A percentile compares a stretch with the other conserved stretches of the same genome.
phyloP scores from a whole-genome alignment of 2,797 vertebrate genomes.

The Xiphorhynchus erythropygius region DNA sequence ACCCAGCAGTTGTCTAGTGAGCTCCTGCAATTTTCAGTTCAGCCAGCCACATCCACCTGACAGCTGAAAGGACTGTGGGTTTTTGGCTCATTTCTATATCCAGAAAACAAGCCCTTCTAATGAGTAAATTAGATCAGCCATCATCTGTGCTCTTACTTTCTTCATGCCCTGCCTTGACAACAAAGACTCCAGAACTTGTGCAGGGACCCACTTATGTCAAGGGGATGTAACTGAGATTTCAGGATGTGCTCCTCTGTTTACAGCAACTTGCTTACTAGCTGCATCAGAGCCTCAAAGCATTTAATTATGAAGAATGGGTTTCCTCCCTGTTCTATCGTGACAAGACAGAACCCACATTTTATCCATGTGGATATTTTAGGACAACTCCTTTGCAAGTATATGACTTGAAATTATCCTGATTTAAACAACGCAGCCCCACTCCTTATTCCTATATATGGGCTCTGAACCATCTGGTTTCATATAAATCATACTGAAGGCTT shows the following conservation, averaged over 20 bases:
- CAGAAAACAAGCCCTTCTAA: not conserved
- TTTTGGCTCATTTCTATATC: not conserved
- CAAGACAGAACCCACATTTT: not conserved
- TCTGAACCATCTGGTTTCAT: not conserved
- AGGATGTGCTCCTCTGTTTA: not conserved
- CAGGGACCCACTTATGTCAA: not conserved
- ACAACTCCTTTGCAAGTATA: not conserved
- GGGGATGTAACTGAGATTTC: not conserved
- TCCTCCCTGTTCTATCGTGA: not conserved
- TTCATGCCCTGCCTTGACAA: not conserved
- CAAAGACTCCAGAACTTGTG: not conserved
- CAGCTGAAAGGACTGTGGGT: not conserved
- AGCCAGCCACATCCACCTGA: not conserved
- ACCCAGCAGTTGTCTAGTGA: not conserved
- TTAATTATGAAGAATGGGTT: not conserved
- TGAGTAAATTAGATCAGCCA: not conserved
- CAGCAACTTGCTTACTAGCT: not conserved
- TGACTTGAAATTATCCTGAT: not conserved
- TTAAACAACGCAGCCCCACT: not conserved
- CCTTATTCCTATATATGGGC: not conserved
- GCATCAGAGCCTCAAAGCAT: not conserved
- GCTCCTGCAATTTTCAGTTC: not conserved
- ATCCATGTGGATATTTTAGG: not conserved
- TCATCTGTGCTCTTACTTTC: not conserved
- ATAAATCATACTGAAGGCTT: not conserved